A percentile compares a stretch with the other conserved stretches of the same genome.
These are phyloP conservation scores for Brachypterus glaber DNA, from an alignment of 2,888 invertebrate species.

Conservation along the genomic window DNA sequence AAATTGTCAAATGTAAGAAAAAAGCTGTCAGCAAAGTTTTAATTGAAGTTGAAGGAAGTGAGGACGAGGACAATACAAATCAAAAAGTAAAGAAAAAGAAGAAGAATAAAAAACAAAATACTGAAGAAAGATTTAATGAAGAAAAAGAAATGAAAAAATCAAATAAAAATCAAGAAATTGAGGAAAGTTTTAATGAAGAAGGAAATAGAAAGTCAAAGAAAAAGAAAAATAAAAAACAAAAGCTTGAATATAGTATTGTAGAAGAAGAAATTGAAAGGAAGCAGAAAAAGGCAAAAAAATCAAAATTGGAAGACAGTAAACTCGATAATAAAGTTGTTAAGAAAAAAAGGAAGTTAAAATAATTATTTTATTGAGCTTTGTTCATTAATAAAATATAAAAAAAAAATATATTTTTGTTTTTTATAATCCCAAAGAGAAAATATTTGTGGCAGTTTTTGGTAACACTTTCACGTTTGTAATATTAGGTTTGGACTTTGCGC, in stretches of 20 bases:
- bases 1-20: background rate
- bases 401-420: too few species aligned
- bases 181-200: constrained; percentile 42
- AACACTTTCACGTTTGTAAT: too few species aligned
- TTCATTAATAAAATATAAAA: too few species aligned
- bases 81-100: constrained; percentile 30
- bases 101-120: constrained; percentile 36
- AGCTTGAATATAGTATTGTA: constrained; percentile 3
- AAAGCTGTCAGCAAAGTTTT: constrained; percentile 17
- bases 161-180: constrained; percentile 12
- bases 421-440: too few species aligned
- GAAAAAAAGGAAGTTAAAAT: too few species aligned
- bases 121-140: constrained; percentile 1
- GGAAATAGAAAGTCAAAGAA: constrained; percentile 3
- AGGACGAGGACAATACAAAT: constrained; percentile 33
- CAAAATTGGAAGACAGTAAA: constrained; percentile 2
- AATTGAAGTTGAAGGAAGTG: constrained; percentile 24
- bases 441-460: too few species aligned
- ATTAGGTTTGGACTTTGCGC: too few species aligned
- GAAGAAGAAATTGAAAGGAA: constrained; percentile 6
- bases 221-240: constrained; percentile 17
- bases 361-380: too few species aligned
- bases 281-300: constrained; percentile 8
- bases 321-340: background rate
- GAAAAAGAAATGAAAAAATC: constrained; percentile 5